Evolutionary conservation across 1,140 invertebrate genomes (phyloP).

Genomic region (Trachymyrmex cornetzi): DNA sequence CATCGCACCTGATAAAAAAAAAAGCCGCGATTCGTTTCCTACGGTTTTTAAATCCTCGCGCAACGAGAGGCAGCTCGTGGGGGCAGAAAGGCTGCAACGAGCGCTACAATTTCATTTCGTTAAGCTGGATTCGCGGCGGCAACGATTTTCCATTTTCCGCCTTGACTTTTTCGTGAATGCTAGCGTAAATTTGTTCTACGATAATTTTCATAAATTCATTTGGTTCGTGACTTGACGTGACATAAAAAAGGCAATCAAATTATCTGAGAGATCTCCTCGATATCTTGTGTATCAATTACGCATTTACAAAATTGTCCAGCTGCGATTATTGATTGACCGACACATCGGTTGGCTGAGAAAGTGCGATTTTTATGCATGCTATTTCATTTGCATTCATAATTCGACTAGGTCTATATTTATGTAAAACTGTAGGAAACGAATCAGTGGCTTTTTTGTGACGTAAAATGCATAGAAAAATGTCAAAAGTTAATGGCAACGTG

Average conservation of each 20-base stretch:
- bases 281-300: background rate
- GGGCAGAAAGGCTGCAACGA: conserved; percentile 15
- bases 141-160: conserved; percentile 69
- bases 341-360: background rate
- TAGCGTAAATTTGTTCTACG: conserved; percentile 45
- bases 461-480: background rate
- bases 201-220: conserved; percentile 63
- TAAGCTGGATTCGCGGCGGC: conserved; percentile 66
- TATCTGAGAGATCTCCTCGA: background rate
- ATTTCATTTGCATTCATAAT: conserved; percentile 26
- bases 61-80: conserved; percentile 4
- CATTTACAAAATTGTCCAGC: background rate
- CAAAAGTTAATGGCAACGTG: background rate
- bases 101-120: conserved; percentile 72
- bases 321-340: background rate
- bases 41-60: conserved; percentile 69
- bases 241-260: background rate
- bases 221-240: background rate
- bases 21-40: conserved; percentile 65
- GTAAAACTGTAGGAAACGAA: no score
- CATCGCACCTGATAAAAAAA: conserved; percentile 68
- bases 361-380: background rate
- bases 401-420: background rate
- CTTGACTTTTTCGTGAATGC: conserved; percentile 27
- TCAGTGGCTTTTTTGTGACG: no score